A percentile compares a stretch with the other conserved stretches of the same genome.
Evolutionary conservation across 2,797 vertebrate genomes (phyloP).

Genomic region (Telmatherina bonti): DNA sequence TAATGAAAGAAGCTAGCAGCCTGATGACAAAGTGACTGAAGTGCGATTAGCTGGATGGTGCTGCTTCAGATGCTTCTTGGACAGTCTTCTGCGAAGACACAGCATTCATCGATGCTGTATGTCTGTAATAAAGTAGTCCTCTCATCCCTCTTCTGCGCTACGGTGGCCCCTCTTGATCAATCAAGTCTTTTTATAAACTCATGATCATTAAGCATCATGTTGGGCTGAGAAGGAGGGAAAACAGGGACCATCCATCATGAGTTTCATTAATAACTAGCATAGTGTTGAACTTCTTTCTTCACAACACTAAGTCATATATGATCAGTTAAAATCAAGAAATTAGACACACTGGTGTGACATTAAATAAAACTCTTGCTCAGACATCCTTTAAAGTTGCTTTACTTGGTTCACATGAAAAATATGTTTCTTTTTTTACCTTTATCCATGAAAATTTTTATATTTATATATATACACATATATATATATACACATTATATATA

Average conservation of each 20-base stretch:
- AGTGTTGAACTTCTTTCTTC: conserved; percentile 70
- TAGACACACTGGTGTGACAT: conserved; percentile 53
- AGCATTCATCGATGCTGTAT: conserved; percentile 68
- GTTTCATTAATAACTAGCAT: conserved; percentile 79
- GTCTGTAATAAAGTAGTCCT: conserved; percentile 90
- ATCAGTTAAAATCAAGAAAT: conserved; percentile 67
- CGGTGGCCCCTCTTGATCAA: conserved; percentile 86
- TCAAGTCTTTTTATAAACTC: conserved; percentile 90
- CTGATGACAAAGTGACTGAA: conserved; percentile 94
- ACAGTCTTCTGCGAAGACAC: conserved; percentile 70
- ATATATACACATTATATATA: too few relatives aligned
- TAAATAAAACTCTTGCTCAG: conserved; percentile 62
- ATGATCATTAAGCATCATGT: conserved; percentile 88
- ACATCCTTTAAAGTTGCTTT: conserved; percentile 35
- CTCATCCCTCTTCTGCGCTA: conserved; percentile 82
- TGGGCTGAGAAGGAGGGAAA: conserved; percentile 74
- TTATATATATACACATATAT: too few relatives aligned
- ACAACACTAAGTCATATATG: conserved; percentile 60
- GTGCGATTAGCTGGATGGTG: conserved; percentile 87
- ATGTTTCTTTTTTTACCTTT: too few relatives aligned
- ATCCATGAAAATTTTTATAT: too few relatives aligned
- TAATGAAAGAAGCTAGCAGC: conserved; percentile 91
- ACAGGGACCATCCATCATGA: conserved; percentile 80
- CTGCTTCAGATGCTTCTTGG: conserved; percentile 75
- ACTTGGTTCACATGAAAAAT: too few relatives aligned